Evolutionary conservation across 2,797 vertebrate genomes (phyloP).

Genomic region (Delichon dasypus): DNA sequence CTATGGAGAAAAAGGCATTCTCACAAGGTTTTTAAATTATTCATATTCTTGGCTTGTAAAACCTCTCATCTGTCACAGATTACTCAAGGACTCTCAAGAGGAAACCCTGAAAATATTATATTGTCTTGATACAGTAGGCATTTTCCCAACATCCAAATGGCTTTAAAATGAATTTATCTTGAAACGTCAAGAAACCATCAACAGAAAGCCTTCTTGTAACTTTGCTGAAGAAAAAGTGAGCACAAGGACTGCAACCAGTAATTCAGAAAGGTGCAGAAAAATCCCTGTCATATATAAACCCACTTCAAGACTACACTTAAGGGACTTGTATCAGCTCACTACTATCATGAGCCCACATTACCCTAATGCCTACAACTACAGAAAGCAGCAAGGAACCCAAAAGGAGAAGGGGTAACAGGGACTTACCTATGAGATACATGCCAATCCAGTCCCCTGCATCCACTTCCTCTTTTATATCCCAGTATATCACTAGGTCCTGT

Average conservation of each 20-base stretch:
- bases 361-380: not conserved
- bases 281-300: not conserved
- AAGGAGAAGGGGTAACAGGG: not conserved
- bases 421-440: conserved; percentile 95
- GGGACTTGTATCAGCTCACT: not conserved
- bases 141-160: not conserved
- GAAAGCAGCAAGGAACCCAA: not conserved
- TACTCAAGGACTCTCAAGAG: not conserved
- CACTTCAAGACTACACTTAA: not conserved
- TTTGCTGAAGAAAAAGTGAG: not conserved
- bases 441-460: conserved; percentile 98
- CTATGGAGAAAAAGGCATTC: not conserved
- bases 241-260: not conserved
- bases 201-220: not conserved
- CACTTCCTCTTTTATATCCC: conserved; percentile 98
- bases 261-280: not conserved
- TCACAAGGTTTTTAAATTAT: not conserved
- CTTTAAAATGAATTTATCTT: not conserved
- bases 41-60: conserved; percentile 29
- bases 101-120: not conserved
- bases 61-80: conserved; percentile 24
- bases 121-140: not conserved
- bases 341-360: not conserved
- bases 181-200: not conserved
- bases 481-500: conserved; percentile 89